A percentile compares a stretch with the other conserved stretches of the same genome.
Conservation (phyloP, 92 coral and sea anemone species). For the Palythoa heliodiscus region DNA sequence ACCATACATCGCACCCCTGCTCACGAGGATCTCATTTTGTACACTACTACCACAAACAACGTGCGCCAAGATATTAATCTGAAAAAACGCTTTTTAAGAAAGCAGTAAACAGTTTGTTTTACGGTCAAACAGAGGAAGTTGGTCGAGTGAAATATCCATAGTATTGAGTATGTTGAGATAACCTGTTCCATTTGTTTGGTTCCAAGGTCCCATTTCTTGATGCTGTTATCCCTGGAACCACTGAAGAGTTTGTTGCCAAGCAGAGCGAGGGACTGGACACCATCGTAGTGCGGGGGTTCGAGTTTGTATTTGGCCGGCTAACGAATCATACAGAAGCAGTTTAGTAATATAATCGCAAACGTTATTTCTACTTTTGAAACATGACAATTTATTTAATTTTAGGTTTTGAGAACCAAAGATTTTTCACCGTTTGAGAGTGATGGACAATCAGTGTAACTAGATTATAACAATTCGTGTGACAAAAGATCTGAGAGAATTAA, state of each 20-base stretch:
- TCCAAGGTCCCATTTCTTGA: slow-evolving; percentile 92
- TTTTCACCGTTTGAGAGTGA: no score
- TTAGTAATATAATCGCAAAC: not conserved
- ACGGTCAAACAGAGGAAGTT: no score
- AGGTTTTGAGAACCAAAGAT: no score
- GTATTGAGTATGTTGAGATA: not conserved
- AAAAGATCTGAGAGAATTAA: no score
- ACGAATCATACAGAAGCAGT: not conserved
- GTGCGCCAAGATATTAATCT: no score
- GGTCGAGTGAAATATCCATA: no score
- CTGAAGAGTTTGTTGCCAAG: slow-evolving; percentile 86
- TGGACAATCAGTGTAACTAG: no score
- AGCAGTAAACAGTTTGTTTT: not conserved
- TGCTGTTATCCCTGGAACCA: slow-evolving; percentile 97
- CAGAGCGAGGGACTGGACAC: slow-evolving; percentile 93
- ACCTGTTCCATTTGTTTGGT: slow-evolving; percentile 90
- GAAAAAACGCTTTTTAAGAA: not conserved
- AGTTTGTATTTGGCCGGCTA: slow-evolving; percentile 86
- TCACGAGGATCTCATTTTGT: no score
- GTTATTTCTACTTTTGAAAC: not conserved
- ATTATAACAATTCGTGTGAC: no score
- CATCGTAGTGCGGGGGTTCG: slow-evolving; percentile 99
- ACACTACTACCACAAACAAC: no score
- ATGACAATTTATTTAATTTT: no score
- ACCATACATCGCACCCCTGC: no score